phyloP scores from a whole-genome alignment of 2,113 vertebrate genomes.

The Sinocyclocheilus rhinocerous region DNA sequence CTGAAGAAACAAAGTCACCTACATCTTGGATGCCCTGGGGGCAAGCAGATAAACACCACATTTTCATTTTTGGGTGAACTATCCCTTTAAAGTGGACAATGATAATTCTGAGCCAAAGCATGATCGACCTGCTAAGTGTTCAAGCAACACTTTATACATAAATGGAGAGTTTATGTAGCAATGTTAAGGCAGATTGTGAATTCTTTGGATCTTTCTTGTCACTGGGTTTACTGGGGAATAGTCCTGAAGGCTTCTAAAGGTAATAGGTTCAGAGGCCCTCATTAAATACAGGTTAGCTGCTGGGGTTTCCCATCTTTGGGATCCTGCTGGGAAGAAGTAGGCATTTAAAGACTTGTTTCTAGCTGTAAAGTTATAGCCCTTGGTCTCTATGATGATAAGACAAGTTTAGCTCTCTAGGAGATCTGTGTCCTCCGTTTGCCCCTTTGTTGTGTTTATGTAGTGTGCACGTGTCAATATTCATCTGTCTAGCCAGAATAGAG shows the following conservation, averaged over 20 bases:
- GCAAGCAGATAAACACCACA: too few species aligned
- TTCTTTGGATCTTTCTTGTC: constrained; percentile 5
- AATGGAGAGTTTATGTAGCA: not conserved
- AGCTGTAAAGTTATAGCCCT: constrained; percentile 43
- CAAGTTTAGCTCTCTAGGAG: constrained; percentile 32
- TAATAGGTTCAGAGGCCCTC: constrained; percentile 52
- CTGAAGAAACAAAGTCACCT: too few species aligned
- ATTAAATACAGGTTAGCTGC: constrained; percentile 62
- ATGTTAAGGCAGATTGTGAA: not conserved
- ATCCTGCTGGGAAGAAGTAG: constrained; percentile 34
- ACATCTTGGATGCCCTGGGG: too few species aligned
- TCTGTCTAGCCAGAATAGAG: not conserved
- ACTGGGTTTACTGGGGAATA: constrained; percentile 12
- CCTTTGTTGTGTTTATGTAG: not conserved
- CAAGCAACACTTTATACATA: too few species aligned
- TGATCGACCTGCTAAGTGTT: not conserved
- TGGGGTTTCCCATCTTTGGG: constrained; percentile 50
- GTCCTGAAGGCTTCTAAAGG: constrained; percentile 37
- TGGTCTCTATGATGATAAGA: constrained; percentile 27
- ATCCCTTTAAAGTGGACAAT: not conserved
- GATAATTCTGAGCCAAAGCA: not conserved
- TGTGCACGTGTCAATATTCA: not conserved
- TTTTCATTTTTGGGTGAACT: too few species aligned
- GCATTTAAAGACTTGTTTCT: constrained; percentile 33
- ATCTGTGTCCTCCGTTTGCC: constrained; percentile 20